Evolutionary conservation across 2,888 invertebrate genomes (phyloP).

Genomic region (Drosophila recens): DNA sequence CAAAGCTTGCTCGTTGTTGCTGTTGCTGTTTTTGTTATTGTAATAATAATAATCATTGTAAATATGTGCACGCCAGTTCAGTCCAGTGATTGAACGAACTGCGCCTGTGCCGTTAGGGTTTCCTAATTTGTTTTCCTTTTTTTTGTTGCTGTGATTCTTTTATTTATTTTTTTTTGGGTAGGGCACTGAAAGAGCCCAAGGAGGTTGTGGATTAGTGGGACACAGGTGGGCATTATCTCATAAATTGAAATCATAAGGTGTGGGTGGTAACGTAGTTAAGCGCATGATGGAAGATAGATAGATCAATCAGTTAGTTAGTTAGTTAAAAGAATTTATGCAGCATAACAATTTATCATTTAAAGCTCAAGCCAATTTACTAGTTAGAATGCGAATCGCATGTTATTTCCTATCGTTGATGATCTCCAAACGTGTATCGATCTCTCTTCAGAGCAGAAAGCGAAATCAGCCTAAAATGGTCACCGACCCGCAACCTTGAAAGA

Average conservation of each 20-base stretch:
- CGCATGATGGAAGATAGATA: slow-evolving; percentile 15
- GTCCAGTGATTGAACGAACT: slow-evolving; percentile 50
- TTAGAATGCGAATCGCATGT: not conserved
- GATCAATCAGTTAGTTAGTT: slow-evolving; percentile 5
- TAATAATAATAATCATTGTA: slow-evolving; percentile 69
- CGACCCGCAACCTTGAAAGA: slow-evolving; percentile 44
- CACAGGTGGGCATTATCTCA: slow-evolving; percentile 57
- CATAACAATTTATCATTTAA: not conserved
- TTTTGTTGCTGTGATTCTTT: slow-evolving; percentile 10
- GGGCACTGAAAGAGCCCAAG: slow-evolving; percentile 51
- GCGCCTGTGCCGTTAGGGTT: slow-evolving; percentile 63
- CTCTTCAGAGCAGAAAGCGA: slow-evolving; percentile 30
- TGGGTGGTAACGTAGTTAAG: slow-evolving; percentile 48
- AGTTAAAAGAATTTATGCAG: not conserved
- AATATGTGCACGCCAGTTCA: slow-evolving; percentile 45
- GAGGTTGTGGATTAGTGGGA: slow-evolving; percentile 53
- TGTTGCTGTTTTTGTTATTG: slow-evolving; percentile 11
- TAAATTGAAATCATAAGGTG: slow-evolving; percentile 53
- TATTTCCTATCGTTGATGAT: not conserved
- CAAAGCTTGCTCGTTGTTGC: slow-evolving; percentile 5
- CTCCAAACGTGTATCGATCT: not conserved
- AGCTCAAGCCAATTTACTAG: not conserved
- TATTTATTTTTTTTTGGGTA: slow-evolving; percentile 50
- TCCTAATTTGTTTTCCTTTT: slow-evolving; percentile 34
- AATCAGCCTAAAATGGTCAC: slow-evolving; percentile 25